Conservation (phyloP, 2,113 vertebrate species). For the Odocoileus hemionus region DNA sequence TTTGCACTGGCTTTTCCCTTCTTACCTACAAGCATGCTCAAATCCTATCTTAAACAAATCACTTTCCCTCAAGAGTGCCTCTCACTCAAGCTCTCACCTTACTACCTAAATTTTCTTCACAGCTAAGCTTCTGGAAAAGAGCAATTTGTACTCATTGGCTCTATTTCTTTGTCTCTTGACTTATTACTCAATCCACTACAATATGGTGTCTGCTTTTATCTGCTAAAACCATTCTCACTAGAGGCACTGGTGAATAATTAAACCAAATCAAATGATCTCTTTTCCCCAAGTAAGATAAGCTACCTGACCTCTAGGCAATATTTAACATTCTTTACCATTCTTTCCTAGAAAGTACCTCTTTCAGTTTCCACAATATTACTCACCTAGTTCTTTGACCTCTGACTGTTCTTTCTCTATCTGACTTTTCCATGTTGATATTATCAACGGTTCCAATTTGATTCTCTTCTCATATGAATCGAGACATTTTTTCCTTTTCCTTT, state of each 20-base stretch:
- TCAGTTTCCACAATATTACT: background rate
- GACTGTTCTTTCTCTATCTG: background rate
- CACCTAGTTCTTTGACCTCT: background rate
- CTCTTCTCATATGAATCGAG: background rate
- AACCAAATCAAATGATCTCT: background rate
- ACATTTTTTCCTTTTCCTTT: background rate
- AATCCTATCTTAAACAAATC: conserved; percentile 12
- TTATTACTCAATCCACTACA: background rate
- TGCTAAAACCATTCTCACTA: background rate
- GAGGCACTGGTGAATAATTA: background rate
- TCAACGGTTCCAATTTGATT: background rate
- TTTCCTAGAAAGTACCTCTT: background rate
- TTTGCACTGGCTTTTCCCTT: background rate
- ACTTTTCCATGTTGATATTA: background rate
- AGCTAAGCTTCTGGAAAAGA: background rate
- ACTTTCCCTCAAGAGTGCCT: background rate
- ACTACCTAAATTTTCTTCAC: conserved; percentile 8
- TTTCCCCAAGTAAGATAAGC: background rate
- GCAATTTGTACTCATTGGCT: background rate
- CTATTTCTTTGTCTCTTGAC: background rate
- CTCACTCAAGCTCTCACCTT: background rate
- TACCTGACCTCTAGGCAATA: background rate
- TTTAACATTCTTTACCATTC: background rate
- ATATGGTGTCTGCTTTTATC: background rate
- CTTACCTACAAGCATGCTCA: background rate